phyloP scores from a whole-genome alignment of 2,113 vertebrate genomes.

The Melanerpes aurifrons region DNA sequence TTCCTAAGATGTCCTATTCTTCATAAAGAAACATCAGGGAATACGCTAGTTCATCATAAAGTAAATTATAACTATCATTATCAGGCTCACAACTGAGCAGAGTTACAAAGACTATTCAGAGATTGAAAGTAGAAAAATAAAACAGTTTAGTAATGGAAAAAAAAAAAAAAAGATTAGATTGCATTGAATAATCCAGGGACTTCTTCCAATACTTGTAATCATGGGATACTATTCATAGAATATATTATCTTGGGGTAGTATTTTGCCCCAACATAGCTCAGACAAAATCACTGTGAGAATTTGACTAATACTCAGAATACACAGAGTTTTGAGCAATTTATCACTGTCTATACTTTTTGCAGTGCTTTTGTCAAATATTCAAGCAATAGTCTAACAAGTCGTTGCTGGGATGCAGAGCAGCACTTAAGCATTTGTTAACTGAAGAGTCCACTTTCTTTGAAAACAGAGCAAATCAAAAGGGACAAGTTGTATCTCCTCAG shows the following conservation, averaged over 20 bases:
- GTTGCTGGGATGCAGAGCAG: neutral
- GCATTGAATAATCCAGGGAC: neutral
- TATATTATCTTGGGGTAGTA: neutral
- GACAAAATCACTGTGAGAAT: neutral
- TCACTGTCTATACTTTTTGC: neutral
- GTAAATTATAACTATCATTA: neutral
- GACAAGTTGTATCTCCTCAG: neutral
- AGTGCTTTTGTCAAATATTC: neutral
- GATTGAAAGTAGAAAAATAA: neutral
- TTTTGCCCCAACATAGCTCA: neutral
- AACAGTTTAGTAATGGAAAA: neutral
- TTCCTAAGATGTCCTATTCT: constrained; percentile 25
- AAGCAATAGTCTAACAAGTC: neutral
- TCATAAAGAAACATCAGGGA: constrained; percentile 21
- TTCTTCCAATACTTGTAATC: neutral
- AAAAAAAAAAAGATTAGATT: constrained; percentile 32
- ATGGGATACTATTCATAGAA: neutral
- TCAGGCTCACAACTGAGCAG: neutral
- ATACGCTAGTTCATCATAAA: neutral
- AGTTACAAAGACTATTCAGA: neutral
- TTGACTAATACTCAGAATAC: neutral
- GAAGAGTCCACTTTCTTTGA: neutral
- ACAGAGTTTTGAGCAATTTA: neutral
- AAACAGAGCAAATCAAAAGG: neutral
- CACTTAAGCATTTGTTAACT: neutral